Evolutionary conservation across 2,797 vertebrate genomes (phyloP).

Genomic region (Oryzias sinensis): DNA sequence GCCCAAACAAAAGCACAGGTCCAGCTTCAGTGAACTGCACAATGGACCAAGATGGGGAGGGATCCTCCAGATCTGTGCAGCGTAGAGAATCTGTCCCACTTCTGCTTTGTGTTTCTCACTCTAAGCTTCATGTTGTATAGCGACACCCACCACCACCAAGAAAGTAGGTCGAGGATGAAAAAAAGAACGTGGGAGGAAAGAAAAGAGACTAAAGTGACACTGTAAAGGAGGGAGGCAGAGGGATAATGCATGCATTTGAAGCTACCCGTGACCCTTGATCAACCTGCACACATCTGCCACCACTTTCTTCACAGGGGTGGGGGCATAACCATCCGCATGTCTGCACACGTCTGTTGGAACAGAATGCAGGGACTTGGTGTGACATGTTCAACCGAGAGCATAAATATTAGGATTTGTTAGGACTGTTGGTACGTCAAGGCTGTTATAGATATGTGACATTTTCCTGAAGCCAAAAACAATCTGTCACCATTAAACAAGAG

Average conservation of each 20-base stretch:
- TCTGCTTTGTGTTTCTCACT: slow-evolving; percentile 65
- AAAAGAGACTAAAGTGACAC: slow-evolving; percentile 59
- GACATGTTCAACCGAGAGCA: no score
- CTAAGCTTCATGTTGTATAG: slow-evolving; percentile 49
- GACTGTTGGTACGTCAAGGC: no score
- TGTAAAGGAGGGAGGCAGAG: slow-evolving; percentile 54
- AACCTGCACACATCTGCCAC: slow-evolving; percentile 22
- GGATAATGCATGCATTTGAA: slow-evolving; percentile 55
- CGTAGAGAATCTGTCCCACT: slow-evolving; percentile 74
- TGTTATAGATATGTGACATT: no score
- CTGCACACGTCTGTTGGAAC: slow-evolving; percentile 22
- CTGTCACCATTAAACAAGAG: no score
- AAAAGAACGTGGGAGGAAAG: slow-evolving; percentile 61
- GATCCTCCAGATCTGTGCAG: slow-evolving; percentile 56
- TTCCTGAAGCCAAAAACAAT: no score
- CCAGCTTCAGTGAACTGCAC: slow-evolving; percentile 29
- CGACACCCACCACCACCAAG: slow-evolving; percentile 54
- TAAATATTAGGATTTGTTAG: no score
- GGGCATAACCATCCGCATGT: slow-evolving; percentile 8
- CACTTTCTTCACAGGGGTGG: slow-evolving; percentile 22
- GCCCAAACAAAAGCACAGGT: slow-evolving; percentile 20
- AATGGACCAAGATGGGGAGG: slow-evolving; percentile 29
- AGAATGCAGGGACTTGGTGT: background rate
- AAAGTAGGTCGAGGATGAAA: slow-evolving; percentile 73
- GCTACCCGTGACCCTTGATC: slow-evolving; percentile 32